phyloP scores from a whole-genome alignment of 2,888 invertebrate species.

The Eupithecia abbreviata region DNA sequence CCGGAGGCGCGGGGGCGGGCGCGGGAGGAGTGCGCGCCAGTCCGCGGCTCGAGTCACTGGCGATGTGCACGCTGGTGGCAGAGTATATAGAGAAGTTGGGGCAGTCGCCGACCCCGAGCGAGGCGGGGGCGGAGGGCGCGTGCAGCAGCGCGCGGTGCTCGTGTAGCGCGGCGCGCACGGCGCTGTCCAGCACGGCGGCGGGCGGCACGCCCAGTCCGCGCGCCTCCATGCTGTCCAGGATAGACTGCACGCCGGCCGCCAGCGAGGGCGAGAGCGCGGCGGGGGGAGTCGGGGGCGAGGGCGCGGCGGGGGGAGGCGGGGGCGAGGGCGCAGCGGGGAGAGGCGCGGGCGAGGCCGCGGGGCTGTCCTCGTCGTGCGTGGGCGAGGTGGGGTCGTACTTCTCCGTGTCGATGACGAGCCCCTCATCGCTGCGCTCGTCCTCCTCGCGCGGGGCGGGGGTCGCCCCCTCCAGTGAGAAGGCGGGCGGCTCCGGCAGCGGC shows the following conservation, averaged over 20 bases:
- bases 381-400: conserved; percentile 84
- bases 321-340: conserved; percentile 25
- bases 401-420: conserved; percentile 84
- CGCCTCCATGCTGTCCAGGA: conserved; percentile 58
- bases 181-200: conserved; percentile 62
- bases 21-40: conserved; percentile 34
- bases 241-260: conserved; percentile 47
- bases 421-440: conserved; percentile 82
- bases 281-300: conserved; percentile 15
- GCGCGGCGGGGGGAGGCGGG: background rate
- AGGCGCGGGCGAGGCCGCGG: conserved; percentile 51
- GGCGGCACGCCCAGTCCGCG: conserved; percentile 57
- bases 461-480: conserved; percentile 64
- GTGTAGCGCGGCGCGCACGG: conserved; percentile 69
- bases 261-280: conserved; percentile 23
- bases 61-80: conserved; percentile 90
- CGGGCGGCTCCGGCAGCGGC: conserved; percentile 69
- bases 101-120: conserved; percentile 84
- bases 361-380: conserved; percentile 70
- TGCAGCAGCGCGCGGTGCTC: conserved; percentile 66
- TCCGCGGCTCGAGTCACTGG: conserved; percentile 74
- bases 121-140: conserved; percentile 42
- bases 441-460: conserved; percentile 59
- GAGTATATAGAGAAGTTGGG: conserved; percentile 95
- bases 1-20: conserved; percentile 13